Base-by-base conservation (phyloP, 1,140 invertebrate species). In the Batillaria attramentaria region DNA sequence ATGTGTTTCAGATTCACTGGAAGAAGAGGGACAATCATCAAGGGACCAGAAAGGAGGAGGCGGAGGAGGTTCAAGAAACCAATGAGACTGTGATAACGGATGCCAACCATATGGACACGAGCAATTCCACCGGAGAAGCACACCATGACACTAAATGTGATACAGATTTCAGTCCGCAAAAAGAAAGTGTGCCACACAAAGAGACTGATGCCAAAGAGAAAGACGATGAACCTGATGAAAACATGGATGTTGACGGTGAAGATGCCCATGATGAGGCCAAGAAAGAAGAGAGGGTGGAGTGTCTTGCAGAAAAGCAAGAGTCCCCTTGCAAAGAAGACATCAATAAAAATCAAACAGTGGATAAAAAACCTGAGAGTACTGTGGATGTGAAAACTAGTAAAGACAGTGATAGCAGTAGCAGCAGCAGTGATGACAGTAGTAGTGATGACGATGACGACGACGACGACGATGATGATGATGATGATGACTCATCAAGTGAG, bases 391-490 rank as follows among this genome's bases (percentile, higher is more conserved):
- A 82, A 43, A 66, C 72, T 28, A 69, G 72, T 50, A 37, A 68
- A 66, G 79, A 81, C 42, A 74, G 77, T n/a, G 79, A 78, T 18
- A 74, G 72, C 50, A 75, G 73, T 39, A 65, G 57, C 37, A 75
- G 73, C 57, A 75, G 73, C 37, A 33, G 33, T 31, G 57, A 65
- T 42, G 72, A 73, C 3, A 65, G 35, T 24, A 62, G 54, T 65
- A 62, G 54, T 31, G 57, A 54, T 50, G 57, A 65, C 37, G 70
- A 72, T 72, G 70, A 72, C 24, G 78, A 69, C 72, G 79, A 84
- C 31, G 77, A 82, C 28, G 77, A 72, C n/a, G 54, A 80, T 75
- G 79, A 83, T 33, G 74, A 78, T 20, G 79, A 77, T 43, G 78
- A 78, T 54, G 82, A 81, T 31, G 74, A 73, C 43, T 79, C 81